Evolutionary conservation across 1,140 invertebrate species (phyloP).

Genomic region (Tetramorium alpestre): DNA sequence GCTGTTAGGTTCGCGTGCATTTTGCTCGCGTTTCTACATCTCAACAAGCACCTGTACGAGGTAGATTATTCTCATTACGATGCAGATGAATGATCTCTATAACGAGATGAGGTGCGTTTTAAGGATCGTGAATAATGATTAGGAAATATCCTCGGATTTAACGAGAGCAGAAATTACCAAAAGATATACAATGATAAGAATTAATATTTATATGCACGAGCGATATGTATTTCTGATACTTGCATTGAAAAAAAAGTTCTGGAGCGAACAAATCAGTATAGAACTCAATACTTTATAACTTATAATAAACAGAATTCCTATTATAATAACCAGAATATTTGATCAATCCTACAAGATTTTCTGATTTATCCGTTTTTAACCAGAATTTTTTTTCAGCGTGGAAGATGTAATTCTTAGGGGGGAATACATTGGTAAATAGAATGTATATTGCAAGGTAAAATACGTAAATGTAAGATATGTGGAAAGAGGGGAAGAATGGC

Average conservation of each 20-base stretch:
- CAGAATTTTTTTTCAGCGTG: background rate
- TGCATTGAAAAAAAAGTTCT: too few relatives aligned
- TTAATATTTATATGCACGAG: too few relatives aligned
- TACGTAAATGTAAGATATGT: background rate
- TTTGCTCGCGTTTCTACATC: constrained; percentile 44
- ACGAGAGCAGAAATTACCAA: background rate
- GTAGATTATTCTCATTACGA: constrained; percentile 44
- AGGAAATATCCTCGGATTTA: constrained; percentile 18
- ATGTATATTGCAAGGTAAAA: background rate
- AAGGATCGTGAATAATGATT: constrained; percentile 12
- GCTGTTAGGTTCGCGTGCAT: constrained; percentile 44
- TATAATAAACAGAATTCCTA: too few relatives aligned
- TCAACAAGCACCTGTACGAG: constrained; percentile 17
- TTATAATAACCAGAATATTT: too few relatives aligned
- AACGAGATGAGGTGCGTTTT: constrained; percentile 12
- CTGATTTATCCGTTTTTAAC: too few relatives aligned
- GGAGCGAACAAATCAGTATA: too few relatives aligned
- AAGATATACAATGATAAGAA: background rate
- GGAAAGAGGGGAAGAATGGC: too few relatives aligned
- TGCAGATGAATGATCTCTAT: constrained; percentile 45
- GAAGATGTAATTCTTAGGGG: background rate
- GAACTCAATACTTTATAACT: too few relatives aligned
- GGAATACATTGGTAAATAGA: background rate
- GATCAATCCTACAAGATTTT: too few relatives aligned
- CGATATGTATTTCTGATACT: too few relatives aligned